Percentiles rank a stretch among this genome's conserved stretches.
These are phyloP conservation scores for Sylvilagus bachmani DNA, from an alignment of 2,113 vertebrate genomes.

Conservation along the genomic window DNA sequence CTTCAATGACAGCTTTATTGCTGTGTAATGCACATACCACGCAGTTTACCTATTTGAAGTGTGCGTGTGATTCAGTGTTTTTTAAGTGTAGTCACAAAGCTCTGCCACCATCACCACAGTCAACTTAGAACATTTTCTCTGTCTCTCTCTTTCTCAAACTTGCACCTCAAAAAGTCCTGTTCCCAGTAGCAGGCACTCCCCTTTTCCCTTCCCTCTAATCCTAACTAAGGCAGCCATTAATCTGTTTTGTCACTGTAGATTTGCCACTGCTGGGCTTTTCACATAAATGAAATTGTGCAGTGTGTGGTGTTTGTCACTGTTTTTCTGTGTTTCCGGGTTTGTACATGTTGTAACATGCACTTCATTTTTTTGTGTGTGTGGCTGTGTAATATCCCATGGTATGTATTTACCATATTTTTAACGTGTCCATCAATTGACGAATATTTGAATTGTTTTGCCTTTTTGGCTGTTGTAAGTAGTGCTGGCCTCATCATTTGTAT, in stretches of 20 bases:
- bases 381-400: conserved; percentile 39
- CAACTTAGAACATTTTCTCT: neutral
- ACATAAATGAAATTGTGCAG: neutral
- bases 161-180: neutral
- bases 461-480: neutral
- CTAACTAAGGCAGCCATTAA: neutral
- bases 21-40: neutral
- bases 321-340: conserved; percentile 33
- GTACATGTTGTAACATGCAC: neutral
- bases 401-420: neutral
- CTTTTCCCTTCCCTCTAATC: neutral
- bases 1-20: conserved; percentile 42
- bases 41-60: neutral
- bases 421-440: neutral
- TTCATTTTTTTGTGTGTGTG: conserved; percentile 16
- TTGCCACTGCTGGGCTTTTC: neutral
- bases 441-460: conserved; percentile 19
- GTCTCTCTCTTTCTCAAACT: neutral
- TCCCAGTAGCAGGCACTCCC: neutral
- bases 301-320: neutral
- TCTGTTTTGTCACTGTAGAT: neutral
- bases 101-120: neutral
- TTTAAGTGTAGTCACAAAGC: neutral
- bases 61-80: neutral
- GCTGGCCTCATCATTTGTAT: neutral